Evolutionary conservation across 35 echinoderm and acorn worm genomes (phyloP), one percentile per base, ranked within the genome.

Genomic region (Lytechinus variegatus): DNA sequence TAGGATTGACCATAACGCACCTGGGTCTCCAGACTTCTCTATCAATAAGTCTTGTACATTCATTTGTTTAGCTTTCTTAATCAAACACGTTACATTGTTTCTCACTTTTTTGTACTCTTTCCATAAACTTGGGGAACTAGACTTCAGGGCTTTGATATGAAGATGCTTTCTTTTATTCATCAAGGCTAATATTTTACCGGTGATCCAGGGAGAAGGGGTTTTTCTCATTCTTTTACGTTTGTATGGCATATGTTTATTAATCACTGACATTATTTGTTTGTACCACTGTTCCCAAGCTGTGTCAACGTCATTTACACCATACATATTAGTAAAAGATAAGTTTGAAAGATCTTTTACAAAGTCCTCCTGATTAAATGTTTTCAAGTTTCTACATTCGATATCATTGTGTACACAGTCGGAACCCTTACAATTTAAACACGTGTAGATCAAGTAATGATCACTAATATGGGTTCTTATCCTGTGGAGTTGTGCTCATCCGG

Each of bases 241-340:
- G 11, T 94, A 54, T 94, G 19, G 53, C 92, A 94, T 94, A 54
- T 54, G 56, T 54, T 60, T 94, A 94, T 94, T 55, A 55, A 94
- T 60, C 56, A 94, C 9, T 52, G 10, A 54, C 56, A 94, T 54
- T 12, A 66, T 16, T 66, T 66, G 60, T 16, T 66, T 66, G 14
- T 66, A 66, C 60, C 60, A 66, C 60, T 16, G 4, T 14, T 66
- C 11, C 60, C 60, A 66, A 12, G 14, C 60, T 66, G 60, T 66
- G 60, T 66, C 60, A 13, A 66, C 60, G 60, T 66, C 19, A 16
- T 16, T 66, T 16, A 16, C 60, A 66, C 60, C 12, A 3, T 4
- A 0, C 16, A 66, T 4, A 12, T 16, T 16, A 66, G 11, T 66
- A 66, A 16, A 66, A 10, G 19, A 12, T 66, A 66, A 66, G 14